A percentile compares a stretch with the other conserved stretches of the same genome.
These are phyloP conservation scores for Phthorimaea operculella DNA, from an alignment of 1,140 invertebrate species.

Conservation along the genomic window DNA sequence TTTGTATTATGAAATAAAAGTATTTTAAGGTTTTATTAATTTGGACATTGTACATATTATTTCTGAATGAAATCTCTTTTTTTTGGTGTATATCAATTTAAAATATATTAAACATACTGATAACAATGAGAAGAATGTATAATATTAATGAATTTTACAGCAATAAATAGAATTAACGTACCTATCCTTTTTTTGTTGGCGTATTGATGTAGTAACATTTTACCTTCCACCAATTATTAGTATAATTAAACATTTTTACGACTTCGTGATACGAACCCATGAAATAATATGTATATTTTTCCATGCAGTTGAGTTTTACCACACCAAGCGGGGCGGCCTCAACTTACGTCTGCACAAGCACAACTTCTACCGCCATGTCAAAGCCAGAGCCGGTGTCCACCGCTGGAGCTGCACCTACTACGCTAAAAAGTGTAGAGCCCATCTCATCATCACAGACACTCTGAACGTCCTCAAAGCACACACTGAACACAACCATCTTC, in stretches of 20 bases:
- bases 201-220: no score
- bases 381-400: conserved; percentile 47
- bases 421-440: conserved; percentile 57
- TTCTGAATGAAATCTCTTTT: no score
- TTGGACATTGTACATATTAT: no score
- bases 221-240: background rate
- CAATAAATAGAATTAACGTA: no score
- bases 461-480: conserved; percentile 55
- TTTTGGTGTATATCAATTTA: no score
- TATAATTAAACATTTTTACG: no score
- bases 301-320: conserved; percentile 52
- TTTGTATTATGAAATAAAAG: no score
- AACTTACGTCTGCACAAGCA: conserved; percentile 59
- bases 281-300: conserved; percentile 16
- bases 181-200: no score
- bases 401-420: conserved; percentile 62
- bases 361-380: conserved; percentile 58
- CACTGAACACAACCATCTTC: conserved; percentile 41
- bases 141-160: no score
- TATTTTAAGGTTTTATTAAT: no score
- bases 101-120: no score
- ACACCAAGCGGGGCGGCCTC: conserved; percentile 49
- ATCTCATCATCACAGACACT: conserved; percentile 55
- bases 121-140: no score
- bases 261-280: background rate